Evolutionary conservation across 2,797 vertebrate species (phyloP).

Genomic region (Sparidentex hasta): DNA sequence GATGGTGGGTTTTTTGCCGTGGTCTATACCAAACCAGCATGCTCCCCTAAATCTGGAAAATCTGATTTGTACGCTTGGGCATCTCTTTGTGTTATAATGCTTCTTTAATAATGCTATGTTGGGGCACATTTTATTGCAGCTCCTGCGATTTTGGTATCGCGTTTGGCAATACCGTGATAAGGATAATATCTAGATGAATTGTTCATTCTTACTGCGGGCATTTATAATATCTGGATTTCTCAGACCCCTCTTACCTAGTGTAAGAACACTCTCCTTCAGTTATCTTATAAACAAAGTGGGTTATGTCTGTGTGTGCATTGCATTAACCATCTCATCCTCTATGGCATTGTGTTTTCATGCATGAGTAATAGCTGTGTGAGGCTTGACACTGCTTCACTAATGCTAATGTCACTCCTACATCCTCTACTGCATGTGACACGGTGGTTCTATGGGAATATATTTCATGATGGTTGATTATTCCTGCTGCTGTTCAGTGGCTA

Average conservation of each 20-base stretch:
- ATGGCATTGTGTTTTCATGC: neutral
- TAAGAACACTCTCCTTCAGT: neutral
- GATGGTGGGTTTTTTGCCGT: no score
- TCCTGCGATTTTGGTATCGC: no score
- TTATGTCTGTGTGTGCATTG: slow-evolving; percentile 13
- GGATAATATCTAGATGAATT: no score
- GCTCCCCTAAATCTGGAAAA: no score
- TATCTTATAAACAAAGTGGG: slow-evolving; percentile 1
- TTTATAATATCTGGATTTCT: neutral
- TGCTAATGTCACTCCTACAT: slow-evolving; percentile 24
- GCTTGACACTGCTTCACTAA: slow-evolving; percentile 28
- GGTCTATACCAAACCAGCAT: no score
- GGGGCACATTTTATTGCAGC: no score
- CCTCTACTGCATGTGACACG: slow-evolving; percentile 37
- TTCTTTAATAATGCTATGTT: no score
- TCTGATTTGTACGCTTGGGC: no score
- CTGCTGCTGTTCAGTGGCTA: slow-evolving; percentile 44
- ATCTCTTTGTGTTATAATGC: no score
- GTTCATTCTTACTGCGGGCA: neutral
- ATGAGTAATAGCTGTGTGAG: neutral
- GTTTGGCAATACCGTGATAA: no score
- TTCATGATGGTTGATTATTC: slow-evolving; percentile 56
- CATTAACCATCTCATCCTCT: slow-evolving; percentile 19
- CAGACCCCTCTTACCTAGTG: neutral
- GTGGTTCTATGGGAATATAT: slow-evolving; percentile 23